phyloP scores from a whole-genome alignment of 1,140 invertebrate species.

The Maniola jurtina region DNA sequence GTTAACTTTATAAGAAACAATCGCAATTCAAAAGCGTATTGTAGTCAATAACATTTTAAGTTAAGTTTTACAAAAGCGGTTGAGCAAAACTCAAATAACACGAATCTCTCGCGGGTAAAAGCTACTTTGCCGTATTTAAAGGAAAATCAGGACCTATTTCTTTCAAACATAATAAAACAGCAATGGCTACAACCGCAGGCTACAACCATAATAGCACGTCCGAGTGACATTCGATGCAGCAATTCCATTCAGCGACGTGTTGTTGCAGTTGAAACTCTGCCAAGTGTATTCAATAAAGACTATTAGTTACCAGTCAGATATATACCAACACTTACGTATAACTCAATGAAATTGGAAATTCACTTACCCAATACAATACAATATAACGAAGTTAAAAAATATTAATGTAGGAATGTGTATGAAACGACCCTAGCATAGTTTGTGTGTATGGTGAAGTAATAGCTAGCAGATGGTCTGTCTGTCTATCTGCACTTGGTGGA shows the following conservation, averaged over 20 bases:
- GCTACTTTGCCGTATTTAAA: too few species aligned
- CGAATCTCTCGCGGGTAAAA: too few species aligned
- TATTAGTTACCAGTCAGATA: slow-evolving; percentile 19
- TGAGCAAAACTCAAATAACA: too few species aligned
- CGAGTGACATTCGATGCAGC: neutral
- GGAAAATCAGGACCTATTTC: neutral
- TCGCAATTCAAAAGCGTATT: too few species aligned
- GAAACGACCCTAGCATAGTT: too few species aligned
- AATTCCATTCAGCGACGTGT: neutral
- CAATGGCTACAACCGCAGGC: neutral
- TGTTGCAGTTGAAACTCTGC: slow-evolving; percentile 9
- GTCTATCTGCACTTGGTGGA: too few species aligned
- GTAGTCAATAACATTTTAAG: too few species aligned
- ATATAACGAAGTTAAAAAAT: neutral
- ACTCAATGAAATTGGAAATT: neutral
- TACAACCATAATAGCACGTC: neutral
- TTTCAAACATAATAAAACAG: neutral
- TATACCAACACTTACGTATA: neutral
- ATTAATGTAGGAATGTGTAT: too few species aligned
- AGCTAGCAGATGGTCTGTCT: too few species aligned
- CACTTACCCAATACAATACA: neutral
- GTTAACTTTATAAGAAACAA: too few species aligned
- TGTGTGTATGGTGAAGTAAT: too few species aligned
- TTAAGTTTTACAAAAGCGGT: too few species aligned
- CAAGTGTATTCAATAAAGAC: slow-evolving; percentile 16